Base-by-base conservation (phyloP, 92 coral and sea anemone species). In the Umimayanthus chanpuru region DNA sequence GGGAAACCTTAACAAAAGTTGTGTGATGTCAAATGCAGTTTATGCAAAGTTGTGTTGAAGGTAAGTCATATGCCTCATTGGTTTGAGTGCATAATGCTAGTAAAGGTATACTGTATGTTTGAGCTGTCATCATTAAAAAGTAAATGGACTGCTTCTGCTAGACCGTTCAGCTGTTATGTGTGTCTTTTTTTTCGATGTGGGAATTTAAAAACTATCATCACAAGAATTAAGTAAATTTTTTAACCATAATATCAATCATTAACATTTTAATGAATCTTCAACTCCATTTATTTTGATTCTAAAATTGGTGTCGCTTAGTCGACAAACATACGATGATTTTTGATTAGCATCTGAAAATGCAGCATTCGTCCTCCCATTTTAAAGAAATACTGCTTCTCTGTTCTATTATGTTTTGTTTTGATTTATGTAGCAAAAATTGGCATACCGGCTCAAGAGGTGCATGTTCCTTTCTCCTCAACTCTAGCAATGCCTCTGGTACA, bases 361-460 rank as follows among this genome's bases (percentile, higher is more conserved):
- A 56, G 66, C 66, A 56, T 56, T 56, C 66, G 2, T 56, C 2
- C 66, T 56, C 66, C 12, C 20, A 56, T 56, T 56, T 56, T 56
- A 56, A 56, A 56, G 66, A 56, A 56, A 56, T 0, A 56, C 0
- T 56, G 66, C 66, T 20, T 56, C 66, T 56, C 66, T 56, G 66
- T 56, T 20, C 20, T 56, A n/a, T n/a, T n/a, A n/a, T n/a, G 20
- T 56, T 56, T 2, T 56, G 66, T 56, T 56, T 56, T 56, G 66
- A 56, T 56, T 56, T 56, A 56, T 0, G 20, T 2, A 56, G 66
- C 66, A 56, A 56, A 56, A 56, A 56, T 56, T 10, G 20, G 66
- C 76, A 72, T 72, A 72, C 76, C 12, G 39, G 76, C 26, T 72
- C 76, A 72, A 72, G 39, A 5, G 76, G 76, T 25, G 76, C 40